phyloP scores from a whole-genome alignment of 2,797 vertebrate species.

The Microctenopoma lineatum region DNA sequence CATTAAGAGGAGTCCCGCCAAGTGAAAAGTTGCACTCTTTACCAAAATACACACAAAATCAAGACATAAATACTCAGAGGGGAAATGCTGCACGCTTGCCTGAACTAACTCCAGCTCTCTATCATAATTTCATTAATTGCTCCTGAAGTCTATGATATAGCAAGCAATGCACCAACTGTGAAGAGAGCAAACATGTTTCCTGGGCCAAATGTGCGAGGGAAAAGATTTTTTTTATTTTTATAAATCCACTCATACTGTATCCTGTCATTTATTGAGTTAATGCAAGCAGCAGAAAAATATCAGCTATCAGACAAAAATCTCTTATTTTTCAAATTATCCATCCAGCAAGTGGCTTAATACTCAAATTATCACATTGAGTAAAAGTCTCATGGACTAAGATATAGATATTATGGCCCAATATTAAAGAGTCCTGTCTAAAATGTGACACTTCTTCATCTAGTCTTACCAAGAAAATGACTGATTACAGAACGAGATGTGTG shows the following conservation, averaged over 20 bases:
- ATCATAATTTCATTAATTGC: constrained; percentile 81
- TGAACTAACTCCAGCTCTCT: constrained; percentile 76
- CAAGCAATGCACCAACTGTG: constrained; percentile 64
- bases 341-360: constrained; percentile 21
- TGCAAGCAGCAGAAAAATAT: constrained; percentile 32
- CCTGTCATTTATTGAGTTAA: constrained; percentile 45
- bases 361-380: constrained; percentile 22
- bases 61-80: constrained; percentile 76
- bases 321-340: constrained; percentile 29
- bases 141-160: constrained; percentile 76
- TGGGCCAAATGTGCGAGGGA: constrained; percentile 63
- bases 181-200: constrained; percentile 62
- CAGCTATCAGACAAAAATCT: constrained; percentile 1
- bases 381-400: not conserved
- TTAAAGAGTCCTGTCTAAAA: constrained; percentile 13
- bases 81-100: constrained; percentile 72
- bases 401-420: constrained; percentile 19
- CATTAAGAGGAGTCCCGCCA: constrained; percentile 80
- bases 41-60: constrained; percentile 75
- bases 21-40: constrained; percentile 81
- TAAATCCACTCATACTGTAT: constrained; percentile 38
- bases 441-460: not conserved
- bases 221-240: constrained; percentile 49
- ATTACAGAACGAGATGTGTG: not conserved
- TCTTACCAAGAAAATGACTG: too few species aligned